These are phyloP conservation scores for Apamea epomidion DNA, from an alignment of 2,888 invertebrate species.

Conservation along the genomic window DNA sequence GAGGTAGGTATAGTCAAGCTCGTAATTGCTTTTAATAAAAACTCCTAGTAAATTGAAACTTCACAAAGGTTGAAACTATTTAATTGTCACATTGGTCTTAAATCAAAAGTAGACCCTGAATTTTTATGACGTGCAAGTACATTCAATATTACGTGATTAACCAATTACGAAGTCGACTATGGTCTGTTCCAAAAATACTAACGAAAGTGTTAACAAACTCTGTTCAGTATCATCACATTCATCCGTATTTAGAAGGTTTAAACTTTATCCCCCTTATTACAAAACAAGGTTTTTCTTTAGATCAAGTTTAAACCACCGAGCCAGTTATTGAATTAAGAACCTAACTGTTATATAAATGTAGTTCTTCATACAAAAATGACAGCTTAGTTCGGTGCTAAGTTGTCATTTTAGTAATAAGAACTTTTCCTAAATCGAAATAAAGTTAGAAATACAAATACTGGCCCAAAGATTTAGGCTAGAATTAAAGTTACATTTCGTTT, in stretches of 20 bases:
- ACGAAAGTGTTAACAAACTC: background rate
- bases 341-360: no score
- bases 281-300: no score
- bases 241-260: background rate
- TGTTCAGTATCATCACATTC: background rate
- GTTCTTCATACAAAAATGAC: no score
- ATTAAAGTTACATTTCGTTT: no score
- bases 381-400: no score
- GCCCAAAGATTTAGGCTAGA: no score
- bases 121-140: background rate
- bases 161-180: background rate
- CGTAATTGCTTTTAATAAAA: background rate
- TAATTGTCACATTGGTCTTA: background rate
- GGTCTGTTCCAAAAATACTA: background rate
- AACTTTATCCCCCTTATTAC: background rate
- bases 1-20: background rate
- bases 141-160: background rate
- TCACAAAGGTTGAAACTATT: background rate
- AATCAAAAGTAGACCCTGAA: background rate
- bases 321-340: no score
- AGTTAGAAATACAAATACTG: no score
- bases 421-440: no score
- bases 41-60: background rate
- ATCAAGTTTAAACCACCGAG: no score
- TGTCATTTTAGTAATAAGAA: no score